Evolutionary conservation across 2,888 invertebrate genomes (phyloP).

Genomic region (Papilio protenor): DNA sequence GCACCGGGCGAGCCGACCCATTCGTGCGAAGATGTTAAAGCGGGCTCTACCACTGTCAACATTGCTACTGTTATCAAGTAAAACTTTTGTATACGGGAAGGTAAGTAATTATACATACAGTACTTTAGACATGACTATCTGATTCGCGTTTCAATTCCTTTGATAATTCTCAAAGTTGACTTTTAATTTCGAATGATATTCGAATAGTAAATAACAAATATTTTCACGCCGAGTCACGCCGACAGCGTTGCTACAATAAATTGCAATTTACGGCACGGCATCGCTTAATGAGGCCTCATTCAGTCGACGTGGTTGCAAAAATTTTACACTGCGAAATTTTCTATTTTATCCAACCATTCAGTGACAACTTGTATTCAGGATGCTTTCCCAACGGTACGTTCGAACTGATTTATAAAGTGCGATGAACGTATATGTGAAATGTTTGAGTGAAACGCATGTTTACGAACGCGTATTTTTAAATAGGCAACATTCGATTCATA

Average conservation of each 20-base stretch:
- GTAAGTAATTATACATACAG: no score
- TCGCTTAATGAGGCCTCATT: slow-evolving; percentile 64
- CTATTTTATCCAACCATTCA: slow-evolving; percentile 57
- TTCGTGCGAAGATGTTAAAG: no score
- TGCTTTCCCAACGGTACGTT: slow-evolving; percentile 17
- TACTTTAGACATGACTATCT: neutral
- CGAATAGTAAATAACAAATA: slow-evolving; percentile 42
- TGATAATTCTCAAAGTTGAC: neutral
- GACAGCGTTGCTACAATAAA: slow-evolving; percentile 50
- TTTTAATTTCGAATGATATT: slow-evolving; percentile 17
- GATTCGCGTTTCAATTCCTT: neutral
- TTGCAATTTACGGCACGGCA: slow-evolving; percentile 60
- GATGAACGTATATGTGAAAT: slow-evolving; percentile 18
- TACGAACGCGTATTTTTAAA: neutral
- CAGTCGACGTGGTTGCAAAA: slow-evolving; percentile 51
- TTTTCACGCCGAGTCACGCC: slow-evolving; percentile 35
- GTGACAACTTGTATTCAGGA: slow-evolving; percentile 47
- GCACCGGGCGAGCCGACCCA: no score
- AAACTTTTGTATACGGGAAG: no score
- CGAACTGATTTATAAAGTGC: slow-evolving; percentile 18
- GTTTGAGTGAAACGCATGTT: neutral
- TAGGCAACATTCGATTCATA: neutral
- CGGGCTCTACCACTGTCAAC: no score
- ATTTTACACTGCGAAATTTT: slow-evolving; percentile 60
- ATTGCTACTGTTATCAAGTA: no score